Evolutionary conservation across 2,797 vertebrate genomes (phyloP).

Genomic region (Clarias fuscus): DNA sequence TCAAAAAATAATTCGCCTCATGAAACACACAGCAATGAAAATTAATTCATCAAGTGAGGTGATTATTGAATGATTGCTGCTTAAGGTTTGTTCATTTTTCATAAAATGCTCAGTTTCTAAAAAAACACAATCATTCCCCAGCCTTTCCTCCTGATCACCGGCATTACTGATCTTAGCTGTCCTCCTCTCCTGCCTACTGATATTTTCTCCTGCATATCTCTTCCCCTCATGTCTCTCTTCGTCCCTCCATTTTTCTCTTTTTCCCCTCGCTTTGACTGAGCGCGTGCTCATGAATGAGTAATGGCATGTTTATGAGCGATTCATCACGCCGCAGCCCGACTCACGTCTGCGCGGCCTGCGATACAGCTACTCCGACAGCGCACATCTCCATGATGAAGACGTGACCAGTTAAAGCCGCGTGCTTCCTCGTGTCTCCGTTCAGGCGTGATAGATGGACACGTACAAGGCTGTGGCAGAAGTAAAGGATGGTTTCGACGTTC

Average conservation of each 20-base stretch:
- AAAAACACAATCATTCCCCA: not conserved
- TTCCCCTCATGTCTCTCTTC: not conserved
- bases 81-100: not conserved
- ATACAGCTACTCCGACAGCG: constrained; percentile 39
- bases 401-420: constrained; percentile 37
- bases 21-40: not conserved
- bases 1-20: not conserved
- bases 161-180: constrained; percentile 24
- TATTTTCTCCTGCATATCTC: not conserved
- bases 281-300: constrained; percentile 52
- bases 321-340: constrained; percentile 47
- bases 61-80: not conserved
- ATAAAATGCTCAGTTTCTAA: not conserved
- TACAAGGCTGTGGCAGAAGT: not conserved
- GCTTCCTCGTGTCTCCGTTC: constrained; percentile 25
- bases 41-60: not conserved
- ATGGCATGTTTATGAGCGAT: constrained; percentile 54
- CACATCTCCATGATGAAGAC: constrained; percentile 54
- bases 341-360: not conserved
- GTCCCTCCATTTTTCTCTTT: not conserved
- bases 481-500: constrained; percentile 3
- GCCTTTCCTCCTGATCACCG: constrained; percentile 42
- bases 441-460: constrained; percentile 19
- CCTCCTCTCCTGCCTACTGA: not conserved
- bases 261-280: not conserved